Base-by-base conservation (phyloP, 2,888 invertebrate genomes). In the Marasmarcha lunaedactyla region DNA sequence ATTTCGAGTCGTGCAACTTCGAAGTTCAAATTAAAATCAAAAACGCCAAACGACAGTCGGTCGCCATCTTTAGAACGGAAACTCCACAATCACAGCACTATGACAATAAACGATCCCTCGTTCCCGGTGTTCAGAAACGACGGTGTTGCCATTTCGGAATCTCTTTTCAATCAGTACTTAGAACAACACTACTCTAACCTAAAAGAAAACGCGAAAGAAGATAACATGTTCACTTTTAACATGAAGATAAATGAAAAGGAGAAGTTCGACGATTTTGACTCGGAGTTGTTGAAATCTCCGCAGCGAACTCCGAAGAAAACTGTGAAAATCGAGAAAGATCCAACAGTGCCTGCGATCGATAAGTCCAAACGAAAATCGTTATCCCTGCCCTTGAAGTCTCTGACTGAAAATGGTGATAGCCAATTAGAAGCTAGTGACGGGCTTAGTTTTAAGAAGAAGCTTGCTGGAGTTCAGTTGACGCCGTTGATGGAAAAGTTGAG, bases 401-500 rank as follows among this genome's bases (percentile, higher is more conserved):
- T 91, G 46, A 64, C 71, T n/a, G 72, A 84, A 46, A 71, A 65
- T 48, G 55, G 70, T 0, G 81, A 81, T 44, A 57, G 69, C 1
- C 76, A 73, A 40, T 60, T 64, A 13, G 60, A 55, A 0, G 58
- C 68, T 0, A 55, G 71, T 0, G 74, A 81, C 34, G 59, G 65
- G 1, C 62, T 69, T 0, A 70, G 72, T 42, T 71, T 76, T 39
- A 79, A 81, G 46, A 86, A 85, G 53, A 88, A 87, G 47, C 48
- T 88, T 25, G 86, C 86, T 7, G 90, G 91, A 0, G 87, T 92
- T 0, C 92, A 91, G 43, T 57, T 93, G 37, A 93, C 93, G 0
- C 94, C 94, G 0, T 61, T 93, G 1, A 92, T 94, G 91, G 91
- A 92, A 20, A 93, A 93, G 59, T 62, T 93, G 33, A 92, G 91